Conservation (phyloP, 2,888 invertebrate species). For the Brachypalpus laphriformis region DNA sequence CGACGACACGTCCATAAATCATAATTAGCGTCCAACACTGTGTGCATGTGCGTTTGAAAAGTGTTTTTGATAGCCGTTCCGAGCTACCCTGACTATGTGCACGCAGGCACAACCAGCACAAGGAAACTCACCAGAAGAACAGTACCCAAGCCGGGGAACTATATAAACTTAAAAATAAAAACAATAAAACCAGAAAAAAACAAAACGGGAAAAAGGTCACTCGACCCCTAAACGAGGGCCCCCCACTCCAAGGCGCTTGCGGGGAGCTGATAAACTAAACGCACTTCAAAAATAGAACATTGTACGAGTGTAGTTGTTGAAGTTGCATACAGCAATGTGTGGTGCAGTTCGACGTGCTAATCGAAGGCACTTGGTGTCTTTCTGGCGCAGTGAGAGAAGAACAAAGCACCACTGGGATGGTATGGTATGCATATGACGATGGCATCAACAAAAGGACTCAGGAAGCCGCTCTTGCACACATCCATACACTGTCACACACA, state of each 20-base stretch:
- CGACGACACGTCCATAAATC: slow-evolving; percentile 45
- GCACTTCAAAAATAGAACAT: slow-evolving; percentile 67
- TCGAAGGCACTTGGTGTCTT: slow-evolving; percentile 56
- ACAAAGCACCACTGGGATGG: slow-evolving; percentile 54
- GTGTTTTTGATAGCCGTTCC: slow-evolving; percentile 23
- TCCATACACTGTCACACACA: neutral
- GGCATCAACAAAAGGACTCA: slow-evolving; percentile 57
- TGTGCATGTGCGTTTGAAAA: neutral
- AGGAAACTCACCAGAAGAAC: neutral
- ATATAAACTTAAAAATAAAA: slow-evolving; percentile 36
- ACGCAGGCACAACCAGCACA: slow-evolving; percentile 7
- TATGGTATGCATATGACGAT: neutral
- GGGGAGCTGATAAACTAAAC: slow-evolving; percentile 31
- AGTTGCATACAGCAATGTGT: too few species aligned
- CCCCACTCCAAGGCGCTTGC: neutral
- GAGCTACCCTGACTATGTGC: neutral
- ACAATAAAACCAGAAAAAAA: slow-evolving; percentile 20
- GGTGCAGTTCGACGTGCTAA: slow-evolving; percentile 55
- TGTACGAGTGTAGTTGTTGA: slow-evolving; percentile 18
- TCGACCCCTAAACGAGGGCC: neutral
- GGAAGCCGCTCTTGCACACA: neutral
- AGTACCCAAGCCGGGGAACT: neutral
- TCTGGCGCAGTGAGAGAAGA: slow-evolving; percentile 43
- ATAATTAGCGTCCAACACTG: slow-evolving; percentile 53
- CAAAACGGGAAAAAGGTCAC: slow-evolving; percentile 47